Evolutionary conservation across 92 coral and sea anemone genomes (phyloP).

Genomic region (Pocillopora grandis): DNA sequence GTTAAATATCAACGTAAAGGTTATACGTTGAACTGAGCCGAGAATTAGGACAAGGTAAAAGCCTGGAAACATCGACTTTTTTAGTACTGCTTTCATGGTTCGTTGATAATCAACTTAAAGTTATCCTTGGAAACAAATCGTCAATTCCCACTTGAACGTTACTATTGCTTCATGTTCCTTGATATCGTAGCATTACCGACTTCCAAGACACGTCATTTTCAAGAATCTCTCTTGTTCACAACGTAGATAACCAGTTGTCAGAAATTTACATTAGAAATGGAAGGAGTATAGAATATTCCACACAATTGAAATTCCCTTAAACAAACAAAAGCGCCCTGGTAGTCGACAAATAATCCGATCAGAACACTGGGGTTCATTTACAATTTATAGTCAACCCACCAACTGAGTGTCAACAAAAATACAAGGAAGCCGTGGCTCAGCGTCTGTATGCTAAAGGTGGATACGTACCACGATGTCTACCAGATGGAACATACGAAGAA

Average conservation of each 20-base stretch:
- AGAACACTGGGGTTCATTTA: background rate
- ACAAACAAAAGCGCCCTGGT: too few species aligned
- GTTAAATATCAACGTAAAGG: too few species aligned
- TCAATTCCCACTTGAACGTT: background rate
- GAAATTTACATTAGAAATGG: too few species aligned
- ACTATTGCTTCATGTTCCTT: too few species aligned
- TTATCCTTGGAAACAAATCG: background rate
- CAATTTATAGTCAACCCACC: slow-evolving; percentile 59
- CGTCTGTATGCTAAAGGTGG: slow-evolving; percentile 58
- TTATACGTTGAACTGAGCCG: too few species aligned
- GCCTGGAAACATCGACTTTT: background rate
- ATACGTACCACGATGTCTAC: slow-evolving; percentile 58
- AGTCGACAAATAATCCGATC: too few species aligned
- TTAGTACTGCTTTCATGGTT: background rate
- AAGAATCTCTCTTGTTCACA: background rate
- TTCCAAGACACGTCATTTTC: too few species aligned
- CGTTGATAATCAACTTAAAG: background rate
- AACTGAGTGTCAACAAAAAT: slow-evolving; percentile 67
- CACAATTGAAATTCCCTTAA: too few species aligned
- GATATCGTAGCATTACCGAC: too few species aligned
- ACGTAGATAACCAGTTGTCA: too few species aligned
- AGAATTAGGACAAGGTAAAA: background rate
- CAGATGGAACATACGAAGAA: slow-evolving; percentile 75
- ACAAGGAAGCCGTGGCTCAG: slow-evolving; percentile 36
- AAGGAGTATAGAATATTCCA: too few species aligned